Evolutionary conservation across 2,113 vertebrate genomes (phyloP).

Genomic region (Vulpes lagopus): DNA sequence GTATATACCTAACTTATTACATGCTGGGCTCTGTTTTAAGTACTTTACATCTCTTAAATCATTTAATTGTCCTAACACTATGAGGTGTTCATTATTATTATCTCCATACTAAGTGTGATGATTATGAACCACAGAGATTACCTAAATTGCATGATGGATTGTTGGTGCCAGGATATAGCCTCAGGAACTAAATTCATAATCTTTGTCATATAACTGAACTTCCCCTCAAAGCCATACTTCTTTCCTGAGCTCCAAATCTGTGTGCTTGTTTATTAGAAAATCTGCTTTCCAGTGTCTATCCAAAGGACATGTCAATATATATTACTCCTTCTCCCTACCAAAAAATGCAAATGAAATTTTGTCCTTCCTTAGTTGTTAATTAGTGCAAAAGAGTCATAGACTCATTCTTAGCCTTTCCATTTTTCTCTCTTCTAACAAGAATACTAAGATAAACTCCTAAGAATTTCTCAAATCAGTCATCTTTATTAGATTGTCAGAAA

Average conservation of each 20-base stretch:
- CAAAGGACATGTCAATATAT: not conserved
- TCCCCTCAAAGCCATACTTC: not conserved
- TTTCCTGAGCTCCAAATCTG: not conserved
- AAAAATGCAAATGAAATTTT: not conserved
- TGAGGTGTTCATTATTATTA: not conserved
- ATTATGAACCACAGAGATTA: not conserved
- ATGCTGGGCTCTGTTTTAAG: not conserved
- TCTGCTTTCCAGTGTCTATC: not conserved
- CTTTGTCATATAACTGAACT: accelerated
- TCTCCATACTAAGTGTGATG: not conserved
- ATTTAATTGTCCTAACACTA: not conserved
- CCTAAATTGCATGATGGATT: accelerated
- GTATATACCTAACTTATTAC: not conserved
- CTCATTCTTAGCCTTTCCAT: not conserved
- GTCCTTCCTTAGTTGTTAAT: not conserved
- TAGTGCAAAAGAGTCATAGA: not conserved
- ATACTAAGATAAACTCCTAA: not conserved
- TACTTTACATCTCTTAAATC: not conserved
- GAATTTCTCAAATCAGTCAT: not conserved
- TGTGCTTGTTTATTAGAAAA: not conserved
- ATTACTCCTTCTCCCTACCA: not conserved
- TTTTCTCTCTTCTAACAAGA: not conserved
- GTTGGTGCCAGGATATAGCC: not conserved
- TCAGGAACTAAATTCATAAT: not conserved
- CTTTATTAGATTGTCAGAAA: not conserved